Evolutionary conservation across 2,797 vertebrate genomes (phyloP).

Genomic region (Sebastes iracundus): DNA sequence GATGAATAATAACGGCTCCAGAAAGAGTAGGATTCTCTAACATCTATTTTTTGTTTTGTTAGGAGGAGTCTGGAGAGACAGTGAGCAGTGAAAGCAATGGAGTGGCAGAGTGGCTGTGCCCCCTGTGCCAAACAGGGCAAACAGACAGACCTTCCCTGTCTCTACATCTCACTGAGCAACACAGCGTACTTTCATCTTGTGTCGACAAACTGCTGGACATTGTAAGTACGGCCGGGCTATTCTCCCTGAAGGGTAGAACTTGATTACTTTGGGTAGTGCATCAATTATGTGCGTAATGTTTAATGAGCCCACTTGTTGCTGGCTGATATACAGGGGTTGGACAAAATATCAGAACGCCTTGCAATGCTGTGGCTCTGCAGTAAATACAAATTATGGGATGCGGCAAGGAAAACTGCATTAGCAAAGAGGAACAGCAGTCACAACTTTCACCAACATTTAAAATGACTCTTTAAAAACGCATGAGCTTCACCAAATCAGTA

Average conservation of each 20-base stretch:
- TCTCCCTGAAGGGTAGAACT: not conserved
- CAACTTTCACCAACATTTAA: not conserved
- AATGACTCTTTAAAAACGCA: not conserved
- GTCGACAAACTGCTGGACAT: slow-evolving; percentile 84
- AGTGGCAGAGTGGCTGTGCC: slow-evolving; percentile 88
- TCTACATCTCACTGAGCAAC: slow-evolving; percentile 83
- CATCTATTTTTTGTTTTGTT: slow-evolving; percentile 18
- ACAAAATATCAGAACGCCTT: not conserved
- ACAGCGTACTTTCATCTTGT: slow-evolving; percentile 85
- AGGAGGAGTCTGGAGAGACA: slow-evolving; percentile 92
- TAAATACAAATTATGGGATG: not conserved
- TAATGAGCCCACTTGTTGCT: slow-evolving; percentile 22
- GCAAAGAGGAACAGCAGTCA: slow-evolving; percentile 7
- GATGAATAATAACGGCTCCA: not conserved
- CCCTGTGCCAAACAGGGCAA: slow-evolving; percentile 91
- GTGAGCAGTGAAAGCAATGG: slow-evolving; percentile 83
- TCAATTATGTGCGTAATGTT: not conserved
- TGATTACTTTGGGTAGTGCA: not conserved
- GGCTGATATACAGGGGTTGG: not conserved
- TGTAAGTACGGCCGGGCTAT: slow-evolving; percentile 72
- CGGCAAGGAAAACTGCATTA: not conserved
- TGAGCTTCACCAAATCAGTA: not conserved
- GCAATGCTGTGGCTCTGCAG: not conserved
- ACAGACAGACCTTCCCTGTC: slow-evolving; percentile 79
- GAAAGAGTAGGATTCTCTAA: slow-evolving; percentile 1